phyloP scores from a whole-genome alignment of 2,113 vertebrate species.

The Leptobrachium ailaonicum region DNA sequence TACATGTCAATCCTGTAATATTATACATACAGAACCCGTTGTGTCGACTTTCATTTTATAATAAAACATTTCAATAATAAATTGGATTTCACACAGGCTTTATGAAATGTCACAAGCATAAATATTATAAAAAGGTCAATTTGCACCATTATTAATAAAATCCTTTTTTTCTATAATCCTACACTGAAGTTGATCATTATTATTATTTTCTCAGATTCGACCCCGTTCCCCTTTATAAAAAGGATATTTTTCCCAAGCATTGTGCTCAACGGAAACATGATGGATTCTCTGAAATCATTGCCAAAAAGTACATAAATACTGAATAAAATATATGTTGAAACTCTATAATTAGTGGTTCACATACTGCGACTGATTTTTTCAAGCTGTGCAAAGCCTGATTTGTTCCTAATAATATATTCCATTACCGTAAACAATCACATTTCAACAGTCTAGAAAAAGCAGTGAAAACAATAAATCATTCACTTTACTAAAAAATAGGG shows the following conservation, averaged over 20 bases:
- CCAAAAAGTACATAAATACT: background rate
- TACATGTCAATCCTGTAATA: too few species aligned
- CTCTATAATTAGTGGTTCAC: constrained; percentile 17
- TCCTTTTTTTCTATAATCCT: background rate
- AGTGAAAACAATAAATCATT: too few species aligned
- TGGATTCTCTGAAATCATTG: background rate
- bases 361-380: background rate
- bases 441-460: too few species aligned
- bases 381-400: background rate
- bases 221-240: too few species aligned
- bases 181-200: background rate
- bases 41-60: too few species aligned
- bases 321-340: background rate
- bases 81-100: background rate
- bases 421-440: background rate
- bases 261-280: background rate
- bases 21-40: too few species aligned
- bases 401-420: background rate
- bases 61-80: too few species aligned
- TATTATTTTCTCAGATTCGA: too few species aligned
- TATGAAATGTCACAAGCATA: constrained; percentile 10
- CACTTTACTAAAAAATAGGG: too few species aligned
- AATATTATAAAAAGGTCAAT: constrained; percentile 3
- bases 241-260: background rate
- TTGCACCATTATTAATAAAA: constrained; percentile 4